Evolutionary conservation across 2,113 vertebrate genomes (phyloP), one percentile per base, ranked within the genome.

Genomic region (Tachuris rubrigastra): DNA sequence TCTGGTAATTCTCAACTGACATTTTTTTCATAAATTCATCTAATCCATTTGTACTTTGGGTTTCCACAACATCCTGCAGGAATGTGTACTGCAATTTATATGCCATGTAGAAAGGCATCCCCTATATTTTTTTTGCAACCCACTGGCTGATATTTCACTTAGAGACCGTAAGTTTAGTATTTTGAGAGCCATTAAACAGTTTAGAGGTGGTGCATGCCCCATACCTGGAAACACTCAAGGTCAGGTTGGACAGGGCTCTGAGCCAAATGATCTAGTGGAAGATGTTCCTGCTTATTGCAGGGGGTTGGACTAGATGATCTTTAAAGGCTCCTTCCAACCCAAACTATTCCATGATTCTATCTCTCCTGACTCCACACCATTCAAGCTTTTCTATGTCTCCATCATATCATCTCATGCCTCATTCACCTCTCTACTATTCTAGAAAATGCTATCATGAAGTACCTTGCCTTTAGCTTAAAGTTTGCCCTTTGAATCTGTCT

Each of bases 81-180:
- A 86, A 83, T 10, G 14, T 28, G 15, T 77, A 73, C 46, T 73
- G 39, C 11, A 79, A 69, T 58, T 60, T 65, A 27, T 22, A 53
- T 5, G 13, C 17, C 37, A n/a, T 0, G 0, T 25, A 68, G 30
- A 82, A 90, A 5, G 4, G 15, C 20, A 79, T 49, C 9, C 5
- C 8, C 7, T 62, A 44, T 20, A 10, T 20, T 52, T 58, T 39
- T 78, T 87, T 68, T 79, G 4, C 42, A 75, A 46, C 13, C 8
- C 63, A 39, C 15, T 79, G 37, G 42, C 25, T 78, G 22, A 15
- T 74, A 81, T 31, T 85, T 87, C 22, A 74, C 17, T 47, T 55
- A 49, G 16, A 60, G 27, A n/a, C 12, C 16, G 14, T 58, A 42
- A 59, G 55, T 62, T 82, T 75, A 75, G 25, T 71, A 67, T 63